Percentiles rank a stretch among this genome's conserved stretches.
These are phyloP conservation scores for Thamnophis sirtalis DNA, from an alignment of 2,113 vertebrate genomes.

Conservation along the genomic window DNA sequence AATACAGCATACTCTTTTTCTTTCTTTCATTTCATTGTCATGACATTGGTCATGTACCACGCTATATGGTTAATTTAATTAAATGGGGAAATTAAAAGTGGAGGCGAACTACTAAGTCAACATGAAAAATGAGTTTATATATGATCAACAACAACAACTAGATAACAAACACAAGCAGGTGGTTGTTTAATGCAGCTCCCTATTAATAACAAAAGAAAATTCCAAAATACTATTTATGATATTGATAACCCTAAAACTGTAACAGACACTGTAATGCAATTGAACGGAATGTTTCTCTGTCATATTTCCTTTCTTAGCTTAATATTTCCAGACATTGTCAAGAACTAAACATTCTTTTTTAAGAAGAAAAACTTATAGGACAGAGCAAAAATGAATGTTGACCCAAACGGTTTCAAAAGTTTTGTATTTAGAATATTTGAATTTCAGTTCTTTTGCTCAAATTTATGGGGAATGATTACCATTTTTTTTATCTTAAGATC, in stretches of 20 bases:
- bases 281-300: conserved; percentile 9
- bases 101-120: conserved; percentile 21
- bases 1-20: not conserved
- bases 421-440: conserved; percentile 53
- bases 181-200: not conserved
- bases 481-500: conserved; percentile 43
- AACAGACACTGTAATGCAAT: not conserved
- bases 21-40: not conserved
- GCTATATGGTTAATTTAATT: conserved; percentile 40
- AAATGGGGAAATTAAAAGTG: conserved; percentile 38
- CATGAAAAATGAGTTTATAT: conserved; percentile 43
- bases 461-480: conserved; percentile 67
- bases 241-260: not conserved
- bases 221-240: not conserved
- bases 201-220: not conserved
- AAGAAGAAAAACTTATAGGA: conserved; percentile 43
- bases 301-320: conserved; percentile 4
- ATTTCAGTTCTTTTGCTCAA: conserved; percentile 61
- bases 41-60: conserved; percentile 10
- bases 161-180: conserved; percentile 19
- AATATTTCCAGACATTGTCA: conserved; percentile 23
- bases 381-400: conserved; percentile 50
- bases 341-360: not conserved
- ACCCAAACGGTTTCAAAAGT: conserved; percentile 43
- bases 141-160: conserved; percentile 11